Percentiles rank a stretch among this genome's conserved stretches.
These are phyloP conservation scores for Idaea straminata DNA, from an alignment of 2,888 invertebrate species.

Conservation along the genomic window DNA sequence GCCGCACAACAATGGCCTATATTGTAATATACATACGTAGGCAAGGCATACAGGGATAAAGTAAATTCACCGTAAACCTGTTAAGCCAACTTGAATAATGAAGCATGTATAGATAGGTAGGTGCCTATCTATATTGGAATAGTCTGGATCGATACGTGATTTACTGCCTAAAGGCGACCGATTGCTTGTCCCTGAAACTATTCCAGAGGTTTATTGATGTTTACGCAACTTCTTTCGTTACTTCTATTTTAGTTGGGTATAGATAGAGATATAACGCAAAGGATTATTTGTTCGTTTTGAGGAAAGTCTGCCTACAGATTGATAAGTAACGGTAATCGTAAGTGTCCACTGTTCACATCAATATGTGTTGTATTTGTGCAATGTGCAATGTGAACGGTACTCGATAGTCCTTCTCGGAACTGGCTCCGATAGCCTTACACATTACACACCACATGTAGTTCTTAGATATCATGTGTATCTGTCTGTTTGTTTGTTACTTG, in stretches of 20 bases:
- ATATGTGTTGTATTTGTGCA: conserved; percentile 6
- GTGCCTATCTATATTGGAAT: neutral
- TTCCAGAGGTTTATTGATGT: neutral
- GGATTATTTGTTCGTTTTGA: no score
- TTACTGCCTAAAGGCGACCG: neutral
- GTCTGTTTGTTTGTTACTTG: no score
- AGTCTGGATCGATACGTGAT: neutral
- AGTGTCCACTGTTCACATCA: neutral
- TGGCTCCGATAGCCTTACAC: conserved; percentile 18
- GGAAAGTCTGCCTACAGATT: no score
- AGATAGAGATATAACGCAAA: no score
- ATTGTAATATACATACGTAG: neutral
- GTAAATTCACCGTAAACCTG: neutral
- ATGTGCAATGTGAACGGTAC: conserved; percentile 19
- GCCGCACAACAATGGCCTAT: neutral
- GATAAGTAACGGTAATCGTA: no score
- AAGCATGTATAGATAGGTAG: no score
- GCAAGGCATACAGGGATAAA: neutral
- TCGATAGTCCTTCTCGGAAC: conserved; percentile 32
- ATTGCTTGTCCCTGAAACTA: neutral
- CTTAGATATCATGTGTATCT: no score
- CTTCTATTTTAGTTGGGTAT: no score
- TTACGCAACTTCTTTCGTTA: neutral
- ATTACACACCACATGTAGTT: neutral
- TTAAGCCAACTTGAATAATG: conserved; percentile 2